Conservation (phyloP, 2,888 invertebrate species). For the Dascillus cervinus region DNA sequence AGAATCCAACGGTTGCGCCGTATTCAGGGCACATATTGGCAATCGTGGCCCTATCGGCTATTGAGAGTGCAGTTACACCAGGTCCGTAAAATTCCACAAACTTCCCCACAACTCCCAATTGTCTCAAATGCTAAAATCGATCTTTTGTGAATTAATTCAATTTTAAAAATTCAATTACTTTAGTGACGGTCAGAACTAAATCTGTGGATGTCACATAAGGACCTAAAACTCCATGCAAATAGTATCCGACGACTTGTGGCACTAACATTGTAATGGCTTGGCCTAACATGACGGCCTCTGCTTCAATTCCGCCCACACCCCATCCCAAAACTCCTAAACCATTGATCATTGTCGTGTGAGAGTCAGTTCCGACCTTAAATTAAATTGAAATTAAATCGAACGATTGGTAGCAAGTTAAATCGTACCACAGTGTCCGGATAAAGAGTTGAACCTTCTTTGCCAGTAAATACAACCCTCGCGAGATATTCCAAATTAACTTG, state of each 20-base stretch:
- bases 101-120: constrained; percentile 94
- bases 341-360: constrained; percentile 98
- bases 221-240: constrained; percentile 70
- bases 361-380: constrained; percentile 83
- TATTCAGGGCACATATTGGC: constrained; percentile 99
- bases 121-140: constrained; percentile 58
- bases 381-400: too few species aligned
- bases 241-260: constrained; percentile 94
- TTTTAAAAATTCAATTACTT: constrained; percentile 49
- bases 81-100: constrained; percentile 99
- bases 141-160: too few species aligned
- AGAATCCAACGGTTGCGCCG: constrained; percentile 93
- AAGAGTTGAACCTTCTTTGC: constrained; percentile 48
- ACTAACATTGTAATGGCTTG: constrained; percentile 95
- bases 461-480: constrained; percentile 81
- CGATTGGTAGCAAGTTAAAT: constrained; percentile 9
- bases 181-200: constrained; percentile 93
- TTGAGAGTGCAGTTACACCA: constrained; percentile 82
- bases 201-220: constrained; percentile 92
- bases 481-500: constrained; percentile 97
- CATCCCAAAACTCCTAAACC: constrained; percentile 94
- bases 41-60: constrained; percentile 95
- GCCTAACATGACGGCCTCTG: constrained; percentile 97
- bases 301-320: constrained; percentile 96
- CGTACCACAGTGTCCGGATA: constrained; percentile 67